Evolutionary conservation across 2,888 invertebrate genomes (phyloP).

Genomic region (Sesia apiformis): DNA sequence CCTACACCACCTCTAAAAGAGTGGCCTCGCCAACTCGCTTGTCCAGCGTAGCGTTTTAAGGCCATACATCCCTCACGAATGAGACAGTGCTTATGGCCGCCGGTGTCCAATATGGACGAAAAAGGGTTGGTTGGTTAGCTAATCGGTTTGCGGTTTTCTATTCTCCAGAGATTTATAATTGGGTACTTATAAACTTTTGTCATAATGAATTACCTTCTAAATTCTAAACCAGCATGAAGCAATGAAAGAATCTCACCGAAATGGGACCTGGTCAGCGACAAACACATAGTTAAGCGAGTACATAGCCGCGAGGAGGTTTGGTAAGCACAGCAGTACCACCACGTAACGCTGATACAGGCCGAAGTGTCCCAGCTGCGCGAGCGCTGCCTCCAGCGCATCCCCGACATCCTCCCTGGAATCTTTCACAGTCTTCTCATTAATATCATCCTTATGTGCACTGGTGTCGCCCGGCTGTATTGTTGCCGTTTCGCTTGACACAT

Average conservation of each 20-base stretch:
- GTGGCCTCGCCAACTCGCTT: no score
- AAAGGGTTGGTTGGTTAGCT: no score
- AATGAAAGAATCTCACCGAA: slow-evolving; percentile 53
- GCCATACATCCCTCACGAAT: no score
- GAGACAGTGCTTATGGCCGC: no score
- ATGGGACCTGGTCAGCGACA: slow-evolving; percentile 69
- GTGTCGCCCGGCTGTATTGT: neutral
- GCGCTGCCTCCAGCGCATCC: slow-evolving; percentile 41
- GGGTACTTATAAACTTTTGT: no score
- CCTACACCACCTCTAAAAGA: no score
- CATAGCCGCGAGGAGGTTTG: slow-evolving; percentile 68
- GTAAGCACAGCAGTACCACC: slow-evolving; percentile 49
- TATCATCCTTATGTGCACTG: neutral
- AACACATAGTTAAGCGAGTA: slow-evolving; percentile 73
- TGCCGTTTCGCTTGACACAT: neutral
- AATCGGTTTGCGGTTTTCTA: no score
- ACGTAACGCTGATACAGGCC: slow-evolving; percentile 55
- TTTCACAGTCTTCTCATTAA: neutral
- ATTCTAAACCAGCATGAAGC: no score
- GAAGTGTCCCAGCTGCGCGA: slow-evolving; percentile 54
- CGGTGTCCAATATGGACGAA: no score
- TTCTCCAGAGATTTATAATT: no score
- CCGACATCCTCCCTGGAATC: slow-evolving; percentile 6
- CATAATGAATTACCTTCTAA: no score
- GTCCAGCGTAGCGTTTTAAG: no score